These are phyloP conservation scores for Aricia artaxerxes DNA, from an alignment of 2,888 invertebrate species.

Conservation along the genomic window DNA sequence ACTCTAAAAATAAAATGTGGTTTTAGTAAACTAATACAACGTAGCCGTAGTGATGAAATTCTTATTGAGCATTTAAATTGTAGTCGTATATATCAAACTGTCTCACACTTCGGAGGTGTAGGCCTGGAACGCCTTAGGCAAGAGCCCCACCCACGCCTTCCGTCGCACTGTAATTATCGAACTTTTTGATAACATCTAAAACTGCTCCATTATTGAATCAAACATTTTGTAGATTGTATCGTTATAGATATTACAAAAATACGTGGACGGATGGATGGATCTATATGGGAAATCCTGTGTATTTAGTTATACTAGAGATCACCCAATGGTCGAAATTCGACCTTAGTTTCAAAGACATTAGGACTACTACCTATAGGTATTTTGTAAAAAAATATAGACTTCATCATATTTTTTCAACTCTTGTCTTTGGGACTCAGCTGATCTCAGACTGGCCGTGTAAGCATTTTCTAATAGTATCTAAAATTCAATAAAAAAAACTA, in stretches of 20 bases:
- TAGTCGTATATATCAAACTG: not conserved
- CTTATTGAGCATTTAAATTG: not conserved
- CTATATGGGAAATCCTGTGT: too few relatives aligned
- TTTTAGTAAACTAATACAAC: not conserved
- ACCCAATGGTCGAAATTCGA: too few relatives aligned
- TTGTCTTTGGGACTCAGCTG: too few relatives aligned
- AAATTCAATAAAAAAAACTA: too few relatives aligned
- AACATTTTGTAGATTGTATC: not conserved
- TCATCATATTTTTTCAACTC: too few relatives aligned
- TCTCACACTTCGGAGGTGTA: conserved; percentile 10
- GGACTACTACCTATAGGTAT: too few relatives aligned
- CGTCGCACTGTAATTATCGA: not conserved
- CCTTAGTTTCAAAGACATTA: too few relatives aligned
- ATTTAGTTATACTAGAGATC: too few relatives aligned
- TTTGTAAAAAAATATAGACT: too few relatives aligned
- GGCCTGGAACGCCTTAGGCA: conserved; percentile 6
- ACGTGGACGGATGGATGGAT: not conserved
- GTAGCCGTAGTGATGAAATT: not conserved
- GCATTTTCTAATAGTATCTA: too few relatives aligned
- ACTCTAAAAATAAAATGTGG: too few relatives aligned
- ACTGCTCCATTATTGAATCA: conserved; percentile 7
- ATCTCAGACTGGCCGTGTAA: too few relatives aligned
- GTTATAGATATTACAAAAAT: not conserved
- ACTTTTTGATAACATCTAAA: conserved; percentile 14
- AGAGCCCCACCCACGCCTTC: not conserved